Base-by-base conservation (phyloP, 2,888 invertebrate species). In the Ormyrus labotus region DNA sequence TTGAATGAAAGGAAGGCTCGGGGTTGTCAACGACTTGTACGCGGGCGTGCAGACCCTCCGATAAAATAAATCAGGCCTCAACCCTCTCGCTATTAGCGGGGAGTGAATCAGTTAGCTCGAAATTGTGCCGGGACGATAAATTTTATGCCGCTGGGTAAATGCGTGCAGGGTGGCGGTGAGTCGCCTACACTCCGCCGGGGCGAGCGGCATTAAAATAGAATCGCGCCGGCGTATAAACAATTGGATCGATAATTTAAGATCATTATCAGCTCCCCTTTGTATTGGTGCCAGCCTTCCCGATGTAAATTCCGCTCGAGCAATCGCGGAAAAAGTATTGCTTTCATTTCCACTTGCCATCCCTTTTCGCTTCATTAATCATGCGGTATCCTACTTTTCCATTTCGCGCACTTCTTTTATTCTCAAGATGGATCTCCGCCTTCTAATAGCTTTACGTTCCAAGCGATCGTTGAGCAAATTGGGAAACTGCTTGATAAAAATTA, bases 201-300 rank as follows among this genome's bases (percentile, higher is more conserved):
- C 63, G 84, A 84, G 85, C 82, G 84, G 85, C 84, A 89, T 89
- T 87, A 89, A 89, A 78, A 86, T 87, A 87, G 87, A 88, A 89
- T 89, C 86, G 89, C 88, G 87, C 87, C 87, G 87, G 87, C 89
- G 87, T 89, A 89, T 89, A 89, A 90, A 90, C 89, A 89, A 90
- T 90, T 87, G 89, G 89, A 90, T 90, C 90, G 87, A 90, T 90
- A 90, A 89, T 90, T 89, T 87, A 85, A 82, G 90, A 90, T 90
- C 87, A 87, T 90, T 90, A 90, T 90, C 90, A 89, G 53, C 68
- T 84, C 87, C 87, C 87, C 86, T 87, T 88, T 88, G 87, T 87
- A 89, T 89, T 86, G 87, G 87, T 85, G 87, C 85, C 87, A 87
- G 86, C 87, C 85, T 85, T 84, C 85, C 83, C 84, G 85, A 87